Conservation (phyloP, 2,888 invertebrate genomes). For the Orthonevra nobilis region DNA sequence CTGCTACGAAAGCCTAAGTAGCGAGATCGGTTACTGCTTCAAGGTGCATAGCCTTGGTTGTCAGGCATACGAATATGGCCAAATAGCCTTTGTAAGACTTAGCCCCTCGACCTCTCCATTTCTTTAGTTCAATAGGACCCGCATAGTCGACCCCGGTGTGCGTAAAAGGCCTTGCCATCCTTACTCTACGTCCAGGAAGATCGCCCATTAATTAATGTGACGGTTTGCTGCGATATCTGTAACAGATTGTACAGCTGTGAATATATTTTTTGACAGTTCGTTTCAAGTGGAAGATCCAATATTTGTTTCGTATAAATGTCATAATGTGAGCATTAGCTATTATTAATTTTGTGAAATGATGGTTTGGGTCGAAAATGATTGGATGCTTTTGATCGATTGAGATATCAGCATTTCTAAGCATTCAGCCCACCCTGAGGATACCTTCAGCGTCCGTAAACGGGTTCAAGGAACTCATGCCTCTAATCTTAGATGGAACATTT, state of each 20-base stretch:
- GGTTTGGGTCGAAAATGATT: background rate
- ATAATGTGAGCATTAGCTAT: background rate
- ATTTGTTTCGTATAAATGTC: background rate
- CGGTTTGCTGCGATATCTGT: background rate
- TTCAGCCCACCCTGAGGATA: background rate
- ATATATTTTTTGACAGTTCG: background rate
- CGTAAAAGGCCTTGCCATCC: background rate
- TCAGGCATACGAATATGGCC: slow-evolving; percentile 45
- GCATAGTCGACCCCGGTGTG: background rate
- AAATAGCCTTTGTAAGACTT: slow-evolving; percentile 31
- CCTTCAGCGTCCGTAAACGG: background rate
- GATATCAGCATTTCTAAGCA: background rate
- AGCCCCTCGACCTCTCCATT: background rate
- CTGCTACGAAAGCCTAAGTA: slow-evolving; percentile 67
- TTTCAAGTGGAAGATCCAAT: slow-evolving; percentile 5
- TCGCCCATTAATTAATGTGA: background rate
- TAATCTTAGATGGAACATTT: slow-evolving; percentile 7
- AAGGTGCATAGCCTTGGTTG: slow-evolving; percentile 44
- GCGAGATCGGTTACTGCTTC: slow-evolving; percentile 26
- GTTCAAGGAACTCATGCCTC: background rate
- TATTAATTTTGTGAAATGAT: background rate
- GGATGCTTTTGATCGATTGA: background rate
- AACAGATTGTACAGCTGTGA: background rate
- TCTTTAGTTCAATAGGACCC: background rate
- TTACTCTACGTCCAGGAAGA: background rate